Conservation (phyloP, 2,113 vertebrate species). For the Scomber japonicus region DNA sequence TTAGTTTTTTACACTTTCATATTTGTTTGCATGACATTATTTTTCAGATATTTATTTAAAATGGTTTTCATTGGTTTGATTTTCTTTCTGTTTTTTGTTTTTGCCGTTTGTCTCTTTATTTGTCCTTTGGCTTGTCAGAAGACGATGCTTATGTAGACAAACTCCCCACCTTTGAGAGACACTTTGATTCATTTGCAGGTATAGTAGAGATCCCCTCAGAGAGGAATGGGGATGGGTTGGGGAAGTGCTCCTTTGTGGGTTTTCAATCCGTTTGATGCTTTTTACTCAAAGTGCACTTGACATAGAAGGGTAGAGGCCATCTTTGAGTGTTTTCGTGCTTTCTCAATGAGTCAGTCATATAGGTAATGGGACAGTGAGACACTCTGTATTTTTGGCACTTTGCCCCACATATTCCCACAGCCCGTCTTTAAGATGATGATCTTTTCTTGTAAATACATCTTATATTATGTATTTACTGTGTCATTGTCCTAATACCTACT, state of each 20-base stretch:
- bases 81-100: constrained; percentile 59
- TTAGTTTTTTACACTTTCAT: constrained; percentile 22
- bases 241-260: constrained; percentile 39
- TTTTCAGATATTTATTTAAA: constrained; percentile 34
- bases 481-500: constrained; percentile 36
- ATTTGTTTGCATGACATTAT: constrained; percentile 19
- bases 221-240: constrained; percentile 5
- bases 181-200: constrained; percentile 91
- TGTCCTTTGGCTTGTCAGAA: constrained; percentile 88
- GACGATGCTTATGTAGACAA: constrained; percentile 94
- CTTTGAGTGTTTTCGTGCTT: constrained; percentile 42
- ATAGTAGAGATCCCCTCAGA: constrained; percentile 77
- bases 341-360: constrained; percentile 8
- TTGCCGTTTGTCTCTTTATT: constrained; percentile 76
- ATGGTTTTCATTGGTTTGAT: constrained; percentile 35
- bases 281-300: constrained; percentile 61
- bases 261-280: constrained; percentile 67
- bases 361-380: constrained; percentile 46
- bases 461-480: neutral
- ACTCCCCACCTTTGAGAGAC: constrained; percentile 91
- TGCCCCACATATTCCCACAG: neutral
- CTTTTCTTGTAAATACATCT: neutral
- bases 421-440: no score
- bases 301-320: constrained; percentile 44
- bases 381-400: neutral